Base-by-base conservation (phyloP, 2,888 invertebrate species). In the Drosophila formosana region DNA sequence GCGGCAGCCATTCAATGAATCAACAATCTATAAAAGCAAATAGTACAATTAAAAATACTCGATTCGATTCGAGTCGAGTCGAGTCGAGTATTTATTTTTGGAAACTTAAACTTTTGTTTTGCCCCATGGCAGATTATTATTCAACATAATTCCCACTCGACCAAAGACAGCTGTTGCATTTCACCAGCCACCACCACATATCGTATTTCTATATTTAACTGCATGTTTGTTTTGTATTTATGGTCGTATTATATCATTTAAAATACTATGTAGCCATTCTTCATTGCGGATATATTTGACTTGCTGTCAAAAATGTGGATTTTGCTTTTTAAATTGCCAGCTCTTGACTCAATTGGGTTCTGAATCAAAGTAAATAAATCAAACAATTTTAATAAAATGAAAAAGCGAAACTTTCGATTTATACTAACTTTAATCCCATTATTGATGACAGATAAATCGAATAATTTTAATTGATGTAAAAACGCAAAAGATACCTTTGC, bases 21-120 rank as follows among this genome's bases (percentile, higher is more conserved):
- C 53, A 41, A 46, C 39, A 28, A 53, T 25, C 32, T 45, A 57
- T 64, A 57, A 41, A 58, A 58, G 47, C 30, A 30, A 5, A 28
- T 1, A 18, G 18, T 26, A 41, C 26, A 28, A 53, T 28, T 41
- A 23, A 58, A 30, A 30, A 52, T 45, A 53, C 28, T 8, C 52
- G 2, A 11, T 30, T 34, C 41, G 11, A 30, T 18, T 18, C 18
- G 18, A 52, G 26, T 13, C 52, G 3, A 8, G 13, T 34, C 41
- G 11, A 8, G 13, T 34, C 41, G 11, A 30, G 30, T n/a, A 32
- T 25, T 34, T 45, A 45, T 53, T 53, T 61, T 53, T 52, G 34
- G 53, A 34, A 45, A 51, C 32, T 43, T 52, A 3, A 32, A 23
- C 13, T 43, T 26, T 39, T 57, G 47, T 39, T 23, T 39, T 13